Base-by-base conservation (phyloP, 2,888 invertebrate genomes). In the Drosophila antonietae region DNA sequence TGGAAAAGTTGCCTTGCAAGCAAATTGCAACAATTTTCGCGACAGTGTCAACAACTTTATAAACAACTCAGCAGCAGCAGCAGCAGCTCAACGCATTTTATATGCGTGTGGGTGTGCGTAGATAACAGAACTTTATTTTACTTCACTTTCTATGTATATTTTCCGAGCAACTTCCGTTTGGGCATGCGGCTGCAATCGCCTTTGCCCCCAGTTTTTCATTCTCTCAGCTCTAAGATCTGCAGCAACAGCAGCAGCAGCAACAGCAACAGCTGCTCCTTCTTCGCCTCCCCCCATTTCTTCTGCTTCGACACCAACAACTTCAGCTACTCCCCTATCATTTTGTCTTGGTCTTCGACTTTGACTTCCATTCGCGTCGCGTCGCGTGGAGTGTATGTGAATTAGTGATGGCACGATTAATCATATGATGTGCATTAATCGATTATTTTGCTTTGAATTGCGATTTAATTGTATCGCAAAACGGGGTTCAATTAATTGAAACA, bases 121-220 rank as follows among this genome's bases (percentile, higher is more conserved):
- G 83, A 88, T 76, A 83, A 83, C 74, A 83, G 72, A 89, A 83
- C 81, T 88, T 83, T 59, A 59, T 59, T 59, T 59, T 83, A 89
- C 82, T 89, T 89, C 83, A 88, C 88, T 83, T 83, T 83, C 83
- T 88, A 78, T 87, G 73, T 77, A 73, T 68, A 82, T 75, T 89
- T 85, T 85, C 84, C 83, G 86, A 85, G 65, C 90, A 85, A 89
- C 90, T 84, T 89, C 90, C 90, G 88, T 75, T 84, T 68, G 80
- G 68, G 85, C 66, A 84, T 87, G 88, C 89, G 73, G 78, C 85
- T 71, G 86, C 80, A 70, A 53, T 80, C 81, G 78, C 78, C 68
- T 73, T 76, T 82, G 76, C 60, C 78, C 86, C 62, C 57, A 46
- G 55, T 43, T 31, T 43, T 46, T 12, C 58, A 31, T 44, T 35